Conservation (phyloP, 1,140 invertebrate genomes). For the Apis mellifera region DNA sequence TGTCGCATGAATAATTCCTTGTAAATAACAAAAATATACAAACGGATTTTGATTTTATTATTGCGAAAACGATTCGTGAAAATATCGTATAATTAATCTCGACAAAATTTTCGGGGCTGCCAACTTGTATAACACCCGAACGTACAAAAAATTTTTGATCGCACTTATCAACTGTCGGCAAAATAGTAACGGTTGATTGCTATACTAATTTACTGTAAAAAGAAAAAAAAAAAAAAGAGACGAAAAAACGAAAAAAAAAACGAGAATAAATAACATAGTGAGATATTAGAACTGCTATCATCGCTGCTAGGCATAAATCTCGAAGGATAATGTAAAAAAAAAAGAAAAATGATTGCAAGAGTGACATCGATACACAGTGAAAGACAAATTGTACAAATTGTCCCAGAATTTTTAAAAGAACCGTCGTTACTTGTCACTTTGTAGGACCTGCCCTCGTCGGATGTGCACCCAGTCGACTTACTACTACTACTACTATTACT, state of each 20-base stretch:
- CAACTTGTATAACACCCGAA: conserved; percentile 24
- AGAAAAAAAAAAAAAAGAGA: not conserved
- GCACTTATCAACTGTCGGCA: not conserved
- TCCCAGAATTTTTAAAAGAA: not conserved
- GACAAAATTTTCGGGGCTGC: conserved; percentile 52
- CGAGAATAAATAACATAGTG: not conserved
- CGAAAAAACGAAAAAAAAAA: not conserved
- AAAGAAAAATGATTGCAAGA: not conserved
- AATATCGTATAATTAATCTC: too few species aligned
- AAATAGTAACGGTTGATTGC: not conserved
- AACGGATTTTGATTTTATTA: not conserved
- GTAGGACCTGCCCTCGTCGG: conserved; percentile 73
- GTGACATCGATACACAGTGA: not conserved
- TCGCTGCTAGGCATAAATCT: conserved; percentile 10
- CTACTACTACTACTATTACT: conserved; percentile 53
- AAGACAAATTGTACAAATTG: conserved; percentile 37
- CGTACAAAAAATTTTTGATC: conserved; percentile 33
- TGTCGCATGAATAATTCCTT: too few species aligned
- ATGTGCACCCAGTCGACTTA: conserved; percentile 54
- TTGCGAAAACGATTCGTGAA: not conserved
- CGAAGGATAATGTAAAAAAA: not conserved
- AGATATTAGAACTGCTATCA: not conserved
- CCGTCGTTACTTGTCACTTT: conserved; percentile 37
- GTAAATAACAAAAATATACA: too few species aligned
- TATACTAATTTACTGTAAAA: not conserved